phyloP scores from a whole-genome alignment of 2,113 vertebrate genomes.

The Oryzias curvinotus region DNA sequence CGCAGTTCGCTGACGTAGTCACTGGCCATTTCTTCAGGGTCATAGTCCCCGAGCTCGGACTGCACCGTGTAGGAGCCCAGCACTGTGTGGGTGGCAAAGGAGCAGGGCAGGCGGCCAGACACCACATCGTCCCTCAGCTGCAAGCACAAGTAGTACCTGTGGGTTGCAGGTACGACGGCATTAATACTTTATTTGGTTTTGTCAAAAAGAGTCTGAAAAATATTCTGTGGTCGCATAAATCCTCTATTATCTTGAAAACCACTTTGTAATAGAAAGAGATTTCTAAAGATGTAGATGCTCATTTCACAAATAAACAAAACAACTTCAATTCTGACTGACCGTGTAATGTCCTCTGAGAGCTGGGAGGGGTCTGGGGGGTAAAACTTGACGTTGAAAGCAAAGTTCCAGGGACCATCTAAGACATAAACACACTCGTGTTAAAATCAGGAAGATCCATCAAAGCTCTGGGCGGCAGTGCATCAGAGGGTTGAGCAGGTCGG shows the following conservation, averaged over 20 bases:
- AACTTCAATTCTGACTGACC: slow-evolving; percentile 69
- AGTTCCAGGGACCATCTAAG: slow-evolving; percentile 93
- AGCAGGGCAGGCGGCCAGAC: slow-evolving; percentile 93
- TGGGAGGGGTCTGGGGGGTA: slow-evolving; percentile 96
- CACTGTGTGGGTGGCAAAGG: slow-evolving; percentile 90
- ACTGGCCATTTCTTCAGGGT: slow-evolving; percentile 85
- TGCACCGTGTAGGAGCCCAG: slow-evolving; percentile 94
- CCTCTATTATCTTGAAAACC: neutral
- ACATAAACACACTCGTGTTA: slow-evolving; percentile 17
- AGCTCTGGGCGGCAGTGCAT: no score
- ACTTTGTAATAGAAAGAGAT: neutral
- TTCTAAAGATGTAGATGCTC: neutral
- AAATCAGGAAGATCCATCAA: slow-evolving; percentile 1
- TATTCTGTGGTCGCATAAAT: neutral
- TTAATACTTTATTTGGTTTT: neutral
- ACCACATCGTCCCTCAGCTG: slow-evolving; percentile 94
- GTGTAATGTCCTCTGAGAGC: slow-evolving; percentile 96
- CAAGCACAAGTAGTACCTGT: slow-evolving; percentile 95
- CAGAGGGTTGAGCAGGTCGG: no score
- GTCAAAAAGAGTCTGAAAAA: no score
- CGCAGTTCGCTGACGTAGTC: slow-evolving; percentile 92
- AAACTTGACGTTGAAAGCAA: slow-evolving; percentile 98
- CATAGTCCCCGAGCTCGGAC: slow-evolving; percentile 93
- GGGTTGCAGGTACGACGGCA: neutral
- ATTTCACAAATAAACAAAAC: neutral